A percentile compares a stretch with the other conserved stretches of the same genome.
phyloP scores from a whole-genome alignment of 2,888 invertebrate species.

The Hedychridium roseum region DNA sequence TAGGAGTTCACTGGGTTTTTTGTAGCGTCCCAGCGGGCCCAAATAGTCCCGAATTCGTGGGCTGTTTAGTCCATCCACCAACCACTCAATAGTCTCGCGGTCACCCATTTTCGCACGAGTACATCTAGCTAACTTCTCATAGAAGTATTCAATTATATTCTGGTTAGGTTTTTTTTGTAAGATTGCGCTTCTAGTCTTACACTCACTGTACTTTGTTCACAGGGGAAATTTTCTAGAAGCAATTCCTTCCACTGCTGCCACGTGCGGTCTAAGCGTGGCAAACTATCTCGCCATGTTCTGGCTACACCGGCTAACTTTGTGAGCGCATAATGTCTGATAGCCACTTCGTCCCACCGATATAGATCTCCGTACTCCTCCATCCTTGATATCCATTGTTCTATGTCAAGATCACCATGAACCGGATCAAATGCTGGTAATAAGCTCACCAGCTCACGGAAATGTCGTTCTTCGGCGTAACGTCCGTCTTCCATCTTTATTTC shows the following conservation, averaged over 20 bases:
- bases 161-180: conserved; percentile 23
- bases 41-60: conserved; percentile 16
- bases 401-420: conserved; percentile 1
- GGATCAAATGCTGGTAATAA: conserved; percentile 21
- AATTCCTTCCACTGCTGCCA: conserved; percentile 13
- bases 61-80: conserved; percentile 26
- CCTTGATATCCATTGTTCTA: conserved; percentile 15
- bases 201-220: background rate
- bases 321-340: conserved; percentile 28
- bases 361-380: conserved; percentile 13
- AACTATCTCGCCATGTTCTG: conserved; percentile 11
- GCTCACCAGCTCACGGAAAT: too few relatives aligned
- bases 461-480: too few relatives aligned
- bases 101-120: conserved; percentile 27
- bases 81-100: conserved; percentile 31
- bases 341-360: conserved; percentile 16
- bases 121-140: conserved; percentile 31
- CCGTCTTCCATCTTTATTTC: too few relatives aligned
- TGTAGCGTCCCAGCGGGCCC: conserved; percentile 25
- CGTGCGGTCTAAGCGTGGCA: background rate
- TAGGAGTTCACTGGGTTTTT: conserved; percentile 22
- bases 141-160: conserved; percentile 30
- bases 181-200: conserved; percentile 20
- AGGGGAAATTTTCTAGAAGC: conserved; percentile 10
- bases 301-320: conserved; percentile 29